Percentiles rank a stretch among this genome's conserved stretches.
phyloP scores from a whole-genome alignment of 2,888 invertebrate genomes.

The Cistogaster globosa region DNA sequence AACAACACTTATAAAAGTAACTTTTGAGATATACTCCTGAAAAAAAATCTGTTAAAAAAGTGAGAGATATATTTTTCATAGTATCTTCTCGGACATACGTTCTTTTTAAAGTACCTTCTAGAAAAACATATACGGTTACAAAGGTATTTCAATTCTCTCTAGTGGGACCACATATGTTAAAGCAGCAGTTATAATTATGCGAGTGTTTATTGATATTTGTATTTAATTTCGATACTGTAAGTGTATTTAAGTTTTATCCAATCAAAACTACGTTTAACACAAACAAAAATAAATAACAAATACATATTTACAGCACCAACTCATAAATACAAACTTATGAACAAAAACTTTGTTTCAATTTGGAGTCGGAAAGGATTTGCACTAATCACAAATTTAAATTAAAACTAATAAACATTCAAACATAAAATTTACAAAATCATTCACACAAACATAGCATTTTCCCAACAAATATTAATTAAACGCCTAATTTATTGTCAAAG shows the following conservation, averaged over 20 bases:
- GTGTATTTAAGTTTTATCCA: conserved; percentile 57
- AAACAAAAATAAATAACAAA: conserved; percentile 16
- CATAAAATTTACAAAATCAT: neutral
- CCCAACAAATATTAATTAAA: conserved; percentile 70
- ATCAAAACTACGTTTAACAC: conserved; percentile 62
- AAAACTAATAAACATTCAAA: conserved; percentile 35
- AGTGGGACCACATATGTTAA: neutral
- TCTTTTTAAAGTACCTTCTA: neutral
- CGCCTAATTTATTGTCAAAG: conserved; percentile 71
- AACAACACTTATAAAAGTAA: too few relatives aligned
- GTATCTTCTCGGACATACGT: too few relatives aligned
- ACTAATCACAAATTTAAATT: conserved; percentile 46
- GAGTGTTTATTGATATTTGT: neutral
- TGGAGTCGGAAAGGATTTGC: conserved; percentile 31
- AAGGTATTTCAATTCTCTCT: neutral
- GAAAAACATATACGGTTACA: neutral
- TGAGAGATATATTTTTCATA: too few relatives aligned
- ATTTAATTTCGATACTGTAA: conserved; percentile 18
- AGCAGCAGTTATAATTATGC: neutral
- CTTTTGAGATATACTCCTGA: too few relatives aligned
- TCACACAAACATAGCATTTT: conserved; percentile 25
- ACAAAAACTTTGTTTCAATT: conserved; percentile 20
- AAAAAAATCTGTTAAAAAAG: too few relatives aligned
- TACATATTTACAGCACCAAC: neutral
- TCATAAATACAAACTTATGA: conserved; percentile 31